phyloP scores from a whole-genome alignment of 1,140 invertebrate genomes.

The Bradysia coprophila region DNA sequence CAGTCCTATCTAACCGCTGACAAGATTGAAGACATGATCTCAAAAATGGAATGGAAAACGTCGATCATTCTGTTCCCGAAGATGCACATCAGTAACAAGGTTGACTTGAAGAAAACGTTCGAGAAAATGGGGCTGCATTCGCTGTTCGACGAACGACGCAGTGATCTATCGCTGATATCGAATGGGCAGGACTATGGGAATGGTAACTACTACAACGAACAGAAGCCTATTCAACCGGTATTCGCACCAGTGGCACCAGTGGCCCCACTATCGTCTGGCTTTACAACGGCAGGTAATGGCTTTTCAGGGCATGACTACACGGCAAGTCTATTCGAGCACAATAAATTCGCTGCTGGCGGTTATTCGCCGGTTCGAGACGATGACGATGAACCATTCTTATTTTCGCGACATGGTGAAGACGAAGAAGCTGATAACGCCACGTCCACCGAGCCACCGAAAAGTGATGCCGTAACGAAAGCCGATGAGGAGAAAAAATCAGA shows the following conservation, averaged over 20 bases:
- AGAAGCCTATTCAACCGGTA: too few species aligned
- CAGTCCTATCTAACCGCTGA: slow-evolving; percentile 28
- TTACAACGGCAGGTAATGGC: too few species aligned
- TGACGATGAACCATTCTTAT: too few species aligned
- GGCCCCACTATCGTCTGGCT: too few species aligned
- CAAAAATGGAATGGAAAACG: slow-evolving; percentile 23
- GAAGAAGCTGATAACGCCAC: too few species aligned
- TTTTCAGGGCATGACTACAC: too few species aligned
- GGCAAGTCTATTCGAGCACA: neutral
- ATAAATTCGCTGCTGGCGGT: neutral
- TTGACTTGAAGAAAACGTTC: slow-evolving; percentile 31
- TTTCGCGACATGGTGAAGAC: too few species aligned
- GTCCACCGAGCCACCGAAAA: neutral
- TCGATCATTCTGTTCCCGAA: slow-evolving; percentile 38
- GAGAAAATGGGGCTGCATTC: slow-evolving; percentile 32
- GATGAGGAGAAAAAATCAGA: slow-evolving; percentile 5
- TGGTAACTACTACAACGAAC: too few species aligned
- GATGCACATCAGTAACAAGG: slow-evolving; percentile 38
- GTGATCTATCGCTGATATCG: slow-evolving; percentile 40
- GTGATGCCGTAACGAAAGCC: neutral
- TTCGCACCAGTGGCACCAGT: too few species aligned
- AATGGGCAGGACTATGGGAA: slow-evolving; percentile 7
- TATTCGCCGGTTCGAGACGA: neutral
- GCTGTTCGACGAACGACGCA: slow-evolving; percentile 31
- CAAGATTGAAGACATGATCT: slow-evolving; percentile 30